Evolutionary conservation across 2,797 vertebrate genomes (phyloP).

Genomic region (Choloepus didactylus): DNA sequence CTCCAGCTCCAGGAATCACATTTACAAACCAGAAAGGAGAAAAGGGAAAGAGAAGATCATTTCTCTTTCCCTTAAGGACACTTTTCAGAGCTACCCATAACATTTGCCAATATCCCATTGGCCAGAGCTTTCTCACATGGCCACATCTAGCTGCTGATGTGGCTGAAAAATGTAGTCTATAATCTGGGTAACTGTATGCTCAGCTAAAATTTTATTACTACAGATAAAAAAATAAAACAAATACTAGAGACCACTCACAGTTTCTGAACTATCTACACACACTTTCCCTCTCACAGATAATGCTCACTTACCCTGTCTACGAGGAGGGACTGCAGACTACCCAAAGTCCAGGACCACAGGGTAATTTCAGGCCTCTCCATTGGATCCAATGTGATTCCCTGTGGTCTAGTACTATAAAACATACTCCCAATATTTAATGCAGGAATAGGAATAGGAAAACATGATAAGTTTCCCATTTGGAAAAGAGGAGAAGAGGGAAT

Average conservation of each 20-base stretch:
- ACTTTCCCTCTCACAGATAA: background rate
- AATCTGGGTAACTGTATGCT: background rate
- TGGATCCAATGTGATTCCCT: background rate
- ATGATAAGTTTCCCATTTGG: no score
- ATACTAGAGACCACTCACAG: background rate
- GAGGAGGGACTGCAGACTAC: background rate
- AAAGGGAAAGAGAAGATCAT: background rate
- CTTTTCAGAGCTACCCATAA: background rate
- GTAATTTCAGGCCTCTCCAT: background rate
- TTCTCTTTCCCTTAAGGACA: background rate
- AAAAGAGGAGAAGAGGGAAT: background rate
- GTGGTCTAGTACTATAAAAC: background rate
- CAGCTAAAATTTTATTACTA: background rate
- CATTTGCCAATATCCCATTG: background rate
- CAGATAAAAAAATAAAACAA: background rate
- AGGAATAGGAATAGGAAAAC: background rate
- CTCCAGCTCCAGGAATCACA: background rate
- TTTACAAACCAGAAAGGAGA: background rate
- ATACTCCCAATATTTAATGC: background rate
- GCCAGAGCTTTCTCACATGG: background rate
- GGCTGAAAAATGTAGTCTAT: background rate
- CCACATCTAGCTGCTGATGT: background rate
- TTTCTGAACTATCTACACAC: background rate
- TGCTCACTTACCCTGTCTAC: background rate
- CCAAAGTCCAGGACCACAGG: background rate